Evolutionary conservation across 2,797 vertebrate genomes (phyloP).

Genomic region (Phataginus tetradactyla): DNA sequence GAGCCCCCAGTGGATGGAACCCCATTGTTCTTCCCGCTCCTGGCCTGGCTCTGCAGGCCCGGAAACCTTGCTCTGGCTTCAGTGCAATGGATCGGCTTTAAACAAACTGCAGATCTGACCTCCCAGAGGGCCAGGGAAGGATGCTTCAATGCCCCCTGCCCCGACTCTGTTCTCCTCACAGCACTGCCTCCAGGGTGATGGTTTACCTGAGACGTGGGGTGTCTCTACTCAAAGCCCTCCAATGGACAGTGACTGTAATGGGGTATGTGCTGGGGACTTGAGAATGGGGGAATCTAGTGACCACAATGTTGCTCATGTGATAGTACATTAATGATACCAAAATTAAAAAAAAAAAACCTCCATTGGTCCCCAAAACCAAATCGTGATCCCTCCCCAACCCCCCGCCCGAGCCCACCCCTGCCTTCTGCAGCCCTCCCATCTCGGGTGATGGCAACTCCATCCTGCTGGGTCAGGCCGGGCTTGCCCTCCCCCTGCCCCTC

Average conservation of each 20-base stretch:
- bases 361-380: neutral
- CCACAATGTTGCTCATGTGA: too few relatives aligned
- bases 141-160: too few relatives aligned
- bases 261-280: too few relatives aligned
- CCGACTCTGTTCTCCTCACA: neutral
- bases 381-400: neutral
- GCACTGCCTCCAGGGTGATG: neutral
- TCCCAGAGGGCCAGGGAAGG: too few relatives aligned
- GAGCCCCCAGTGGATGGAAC: neutral
- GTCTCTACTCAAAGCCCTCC: neutral
- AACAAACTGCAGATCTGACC: neutral
- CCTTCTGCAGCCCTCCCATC: neutral
- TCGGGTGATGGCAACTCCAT: neutral
- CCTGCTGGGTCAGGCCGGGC: neutral
- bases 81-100: neutral
- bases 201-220: fast-evolving
- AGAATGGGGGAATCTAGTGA: too few relatives aligned
- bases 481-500: neutral
- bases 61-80: neutral
- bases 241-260: too few relatives aligned
- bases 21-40: neutral
- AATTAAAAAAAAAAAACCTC: too few relatives aligned
- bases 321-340: too few relatives aligned
- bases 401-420: too few relatives aligned
- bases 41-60: neutral